Evolutionary conservation across 1,140 invertebrate genomes (phyloP).

Genomic region (Zaprionus kolodkinae): DNA sequence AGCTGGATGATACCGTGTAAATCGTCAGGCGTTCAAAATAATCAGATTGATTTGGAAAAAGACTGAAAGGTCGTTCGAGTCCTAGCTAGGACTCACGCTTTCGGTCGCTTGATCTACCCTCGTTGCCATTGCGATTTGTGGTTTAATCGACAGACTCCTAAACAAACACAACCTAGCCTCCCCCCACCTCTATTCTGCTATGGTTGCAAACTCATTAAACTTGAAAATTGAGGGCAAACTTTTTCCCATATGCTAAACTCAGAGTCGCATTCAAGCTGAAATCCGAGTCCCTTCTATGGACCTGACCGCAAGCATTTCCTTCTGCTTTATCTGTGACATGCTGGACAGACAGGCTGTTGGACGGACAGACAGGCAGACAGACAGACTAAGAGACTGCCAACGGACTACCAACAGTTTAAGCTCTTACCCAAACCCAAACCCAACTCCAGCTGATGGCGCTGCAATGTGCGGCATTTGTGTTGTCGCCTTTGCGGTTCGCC

Average conservation of each 20-base stretch:
- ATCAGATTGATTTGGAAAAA: neutral
- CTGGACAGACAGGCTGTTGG: conserved; percentile 7
- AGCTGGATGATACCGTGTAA: neutral
- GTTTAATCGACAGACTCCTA: neutral
- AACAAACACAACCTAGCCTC: neutral
- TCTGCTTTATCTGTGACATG: conserved; percentile 49
- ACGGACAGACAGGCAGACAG: conserved; percentile 9
- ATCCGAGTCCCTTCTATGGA: neutral
- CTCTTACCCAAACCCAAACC: neutral
- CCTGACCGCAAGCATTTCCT: conserved; percentile 55
- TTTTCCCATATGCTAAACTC: neutral
- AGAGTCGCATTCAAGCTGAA: conserved; percentile 35
- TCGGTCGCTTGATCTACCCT: neutral
- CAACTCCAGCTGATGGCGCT: neutral
- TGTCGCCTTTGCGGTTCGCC: conserved; percentile 75
- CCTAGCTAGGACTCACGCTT: neutral
- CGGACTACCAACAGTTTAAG: neutral
- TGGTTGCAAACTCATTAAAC: conserved; percentile 62
- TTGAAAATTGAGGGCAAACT: conserved; percentile 28
- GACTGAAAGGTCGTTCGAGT: neutral
- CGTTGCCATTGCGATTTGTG: neutral
- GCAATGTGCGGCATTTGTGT: conserved; percentile 64
- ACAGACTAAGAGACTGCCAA: neutral
- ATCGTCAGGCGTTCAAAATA: neutral
- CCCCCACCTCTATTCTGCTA: neutral